A percentile compares a stretch with the other conserved stretches of the same genome.
Evolutionary conservation across 2,888 invertebrate species (phyloP).

Genomic region (Bugula neritina): DNA sequence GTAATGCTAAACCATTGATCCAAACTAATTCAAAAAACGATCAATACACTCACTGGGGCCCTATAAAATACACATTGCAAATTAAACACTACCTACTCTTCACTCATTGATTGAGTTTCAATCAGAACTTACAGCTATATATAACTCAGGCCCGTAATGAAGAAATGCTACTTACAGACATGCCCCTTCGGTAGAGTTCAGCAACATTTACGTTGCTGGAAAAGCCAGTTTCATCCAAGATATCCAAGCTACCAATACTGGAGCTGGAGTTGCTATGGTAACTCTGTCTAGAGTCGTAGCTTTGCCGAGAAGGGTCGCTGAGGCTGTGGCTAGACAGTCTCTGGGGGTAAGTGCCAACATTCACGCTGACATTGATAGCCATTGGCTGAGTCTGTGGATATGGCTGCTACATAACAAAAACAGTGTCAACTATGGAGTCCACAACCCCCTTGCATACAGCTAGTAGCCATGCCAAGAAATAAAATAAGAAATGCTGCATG

Average conservation of each 20-base stretch:
- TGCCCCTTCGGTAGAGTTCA: slow-evolving; percentile 49
- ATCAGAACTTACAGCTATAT: too few relatives aligned
- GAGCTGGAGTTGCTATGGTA: slow-evolving; percentile 54
- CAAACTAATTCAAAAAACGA: too few relatives aligned
- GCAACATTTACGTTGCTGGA: slow-evolving; percentile 50
- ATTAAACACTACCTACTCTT: too few relatives aligned
- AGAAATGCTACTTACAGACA: slow-evolving; percentile 48
- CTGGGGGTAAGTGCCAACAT: slow-evolving; percentile 34
- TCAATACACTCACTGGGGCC: too few relatives aligned
- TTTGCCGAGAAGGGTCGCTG: slow-evolving; percentile 35
- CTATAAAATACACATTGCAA: too few relatives aligned
- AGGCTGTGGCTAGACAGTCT: slow-evolving; percentile 54
- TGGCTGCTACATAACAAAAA: neutral
- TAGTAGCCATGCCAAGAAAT: too few relatives aligned
- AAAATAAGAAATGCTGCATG: too few relatives aligned
- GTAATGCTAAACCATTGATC: too few relatives aligned
- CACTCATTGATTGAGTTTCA: too few relatives aligned
- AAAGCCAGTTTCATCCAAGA: slow-evolving; percentile 61
- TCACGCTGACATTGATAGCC: neutral
- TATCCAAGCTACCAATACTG: slow-evolving; percentile 57
- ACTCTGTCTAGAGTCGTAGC: slow-evolving; percentile 44
- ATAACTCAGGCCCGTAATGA: too few relatives aligned
- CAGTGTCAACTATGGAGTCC: too few relatives aligned
- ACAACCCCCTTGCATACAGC: too few relatives aligned
- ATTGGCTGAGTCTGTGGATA: slow-evolving; percentile 11